phyloP scores from a whole-genome alignment of 1,140 invertebrate species.

The Geopemphigus sp. region DNA sequence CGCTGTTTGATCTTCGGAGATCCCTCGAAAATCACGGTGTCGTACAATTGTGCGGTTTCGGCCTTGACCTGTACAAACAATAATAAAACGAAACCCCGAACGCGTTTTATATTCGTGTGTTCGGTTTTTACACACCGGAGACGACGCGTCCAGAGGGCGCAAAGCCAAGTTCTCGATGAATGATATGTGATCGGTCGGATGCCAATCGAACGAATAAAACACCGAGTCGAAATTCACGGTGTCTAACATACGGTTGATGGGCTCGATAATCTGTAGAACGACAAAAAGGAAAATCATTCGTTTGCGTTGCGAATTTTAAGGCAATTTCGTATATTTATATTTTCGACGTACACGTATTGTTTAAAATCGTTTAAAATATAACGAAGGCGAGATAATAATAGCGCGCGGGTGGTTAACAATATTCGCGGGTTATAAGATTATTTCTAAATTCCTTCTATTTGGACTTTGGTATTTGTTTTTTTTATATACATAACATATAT shows the following conservation, averaged over 20 bases:
- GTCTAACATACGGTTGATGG: constrained; percentile 86
- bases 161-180: constrained; percentile 87
- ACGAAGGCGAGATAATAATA: too few relatives aligned
- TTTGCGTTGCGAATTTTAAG: too few relatives aligned
- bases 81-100: background rate
- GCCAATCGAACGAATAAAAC: constrained; percentile 97
- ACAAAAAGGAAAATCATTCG: too few relatives aligned
- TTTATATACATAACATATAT: too few relatives aligned
- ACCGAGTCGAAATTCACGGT: constrained; percentile 84
- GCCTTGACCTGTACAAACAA: constrained; percentile 53
- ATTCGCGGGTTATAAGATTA: too few relatives aligned
- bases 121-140: constrained; percentile 59
- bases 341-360: too few relatives aligned
- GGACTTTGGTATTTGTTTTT: too few relatives aligned
- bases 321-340: too few relatives aligned
- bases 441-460: too few relatives aligned
- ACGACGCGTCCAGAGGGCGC: constrained; percentile 67
- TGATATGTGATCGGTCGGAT: constrained; percentile 93
- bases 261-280: constrained; percentile 70
- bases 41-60: constrained; percentile 78
- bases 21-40: constrained; percentile 89
- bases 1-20: constrained; percentile 78
- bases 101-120: background rate
- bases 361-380: too few relatives aligned
- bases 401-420: too few relatives aligned